Base-by-base conservation (phyloP, 2,888 invertebrate genomes). In the Ceriagrion tenellum region DNA sequence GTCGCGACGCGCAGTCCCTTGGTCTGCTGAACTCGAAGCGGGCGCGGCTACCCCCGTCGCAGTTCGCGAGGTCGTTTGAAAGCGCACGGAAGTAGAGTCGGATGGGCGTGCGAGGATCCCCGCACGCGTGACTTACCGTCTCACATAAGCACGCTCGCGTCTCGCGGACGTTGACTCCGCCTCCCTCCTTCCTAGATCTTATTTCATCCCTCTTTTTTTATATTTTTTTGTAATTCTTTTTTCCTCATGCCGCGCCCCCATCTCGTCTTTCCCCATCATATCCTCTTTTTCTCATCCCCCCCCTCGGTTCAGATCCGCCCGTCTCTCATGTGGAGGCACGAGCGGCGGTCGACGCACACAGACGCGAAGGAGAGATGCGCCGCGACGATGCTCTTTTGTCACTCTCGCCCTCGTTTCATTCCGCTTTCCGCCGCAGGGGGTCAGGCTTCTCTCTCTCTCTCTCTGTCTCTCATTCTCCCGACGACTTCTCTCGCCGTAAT, bases 401-500 rank as follows among this genome's bases (percentile, higher is more conserved):
- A 47, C 89, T 89, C 89, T 47, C 89, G 47, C 47, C 55, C n/a
- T 89, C n/a, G 89, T 55, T 47, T 55, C 89, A n/a, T 89, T 55
- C 89, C n/a, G 89, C 26, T n/a, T 47, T 55, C 89, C 12, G 16
- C 55, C 89, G 55, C 55, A 89, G 18, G 26, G 89, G 16, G n/a
- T 18, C 55, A 2, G 16, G 59, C 59, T 12, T 59, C 13, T 47
- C 8, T 8, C 47, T 47, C 2, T 47, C 47, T 47, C 47, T 47
- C 8, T 47, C 47, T 47, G 4, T 47, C 47, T 35, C 88, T 23
- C n/a, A n/a, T n/a, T 63, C 47, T 81, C 0, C 35, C 18, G 40
- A 16, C 23, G 55, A 55, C 89, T n/a, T 89, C 55, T 55, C n/a
- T 13, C 26, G 88, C n/a, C 26, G 4, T 55, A 47, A n/a, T 89